A percentile compares a stretch with the other conserved stretches of the same genome.
Evolutionary conservation across 2,113 vertebrate genomes (phyloP).

Genomic region (Gymnogyps californianus): DNA sequence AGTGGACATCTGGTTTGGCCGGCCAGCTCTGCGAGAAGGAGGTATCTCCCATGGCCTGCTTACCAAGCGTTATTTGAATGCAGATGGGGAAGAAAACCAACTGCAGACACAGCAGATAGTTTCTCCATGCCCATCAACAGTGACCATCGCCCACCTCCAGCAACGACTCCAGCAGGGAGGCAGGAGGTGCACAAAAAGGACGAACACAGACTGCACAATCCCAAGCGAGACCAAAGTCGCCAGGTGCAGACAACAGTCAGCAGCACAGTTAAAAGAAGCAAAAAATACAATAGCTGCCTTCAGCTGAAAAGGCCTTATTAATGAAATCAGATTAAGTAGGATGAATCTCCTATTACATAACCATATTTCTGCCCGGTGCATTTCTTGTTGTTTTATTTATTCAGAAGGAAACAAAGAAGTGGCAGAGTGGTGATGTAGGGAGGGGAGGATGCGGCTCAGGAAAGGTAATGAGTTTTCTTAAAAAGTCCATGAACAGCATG

Average conservation of each 20-base stretch:
- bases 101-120: not conserved
- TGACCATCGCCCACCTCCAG: not conserved
- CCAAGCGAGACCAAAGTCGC: rapidly evolving
- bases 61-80: not conserved
- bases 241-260: not conserved
- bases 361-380: not conserved
- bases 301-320: not conserved
- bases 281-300: not conserved
- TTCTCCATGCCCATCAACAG: not conserved
- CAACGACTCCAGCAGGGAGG: not conserved
- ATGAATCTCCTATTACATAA: not conserved
- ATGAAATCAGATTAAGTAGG: not conserved
- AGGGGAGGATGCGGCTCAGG: not conserved
- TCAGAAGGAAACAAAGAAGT: not conserved
- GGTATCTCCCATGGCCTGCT: not conserved
- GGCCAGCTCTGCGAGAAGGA: not conserved
- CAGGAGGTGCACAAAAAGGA: not conserved
- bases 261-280: not conserved
- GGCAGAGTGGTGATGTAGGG: not conserved
- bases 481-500: not conserved
- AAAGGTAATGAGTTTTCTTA: not conserved
- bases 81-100: not conserved
- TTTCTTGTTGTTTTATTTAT: not conserved
- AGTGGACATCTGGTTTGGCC: not conserved
- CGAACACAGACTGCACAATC: not conserved